Conservation (phyloP, 2,113 vertebrate genomes). For the Oreochromis spilurus region DNA sequence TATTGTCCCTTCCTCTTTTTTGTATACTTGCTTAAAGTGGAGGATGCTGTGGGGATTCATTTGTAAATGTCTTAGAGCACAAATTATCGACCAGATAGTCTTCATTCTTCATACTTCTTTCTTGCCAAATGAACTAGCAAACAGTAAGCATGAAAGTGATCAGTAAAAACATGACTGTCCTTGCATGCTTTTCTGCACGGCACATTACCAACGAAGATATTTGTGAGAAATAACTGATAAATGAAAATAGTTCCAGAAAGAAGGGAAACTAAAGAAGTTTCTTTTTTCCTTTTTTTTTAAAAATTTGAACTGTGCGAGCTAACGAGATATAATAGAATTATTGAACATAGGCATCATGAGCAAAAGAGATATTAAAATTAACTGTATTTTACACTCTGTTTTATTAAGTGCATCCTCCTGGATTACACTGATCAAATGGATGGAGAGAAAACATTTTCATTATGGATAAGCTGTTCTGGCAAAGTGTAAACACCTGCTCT, state of each 20-base stretch:
- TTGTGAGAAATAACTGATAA: not conserved
- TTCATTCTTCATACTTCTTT: not conserved
- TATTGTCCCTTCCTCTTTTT: not conserved
- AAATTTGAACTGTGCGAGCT: not conserved
- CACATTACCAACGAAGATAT: not conserved
- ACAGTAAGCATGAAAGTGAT: not conserved
- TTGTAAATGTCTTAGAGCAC: not conserved
- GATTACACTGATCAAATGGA: not conserved
- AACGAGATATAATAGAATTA: not conserved
- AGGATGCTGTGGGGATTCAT: not conserved
- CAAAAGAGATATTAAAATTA: not conserved
- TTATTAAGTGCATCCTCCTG: not conserved
- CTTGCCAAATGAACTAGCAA: not conserved
- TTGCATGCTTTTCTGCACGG: not conserved
- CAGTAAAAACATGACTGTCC: not conserved
- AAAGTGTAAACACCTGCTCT: not conserved
- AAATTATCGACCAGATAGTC: not conserved
- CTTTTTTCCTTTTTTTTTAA: not conserved
- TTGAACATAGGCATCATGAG: not conserved
- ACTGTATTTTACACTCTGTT: not conserved
- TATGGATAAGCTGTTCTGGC: not conserved
- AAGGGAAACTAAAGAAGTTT: not conserved
- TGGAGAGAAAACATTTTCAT: not conserved
- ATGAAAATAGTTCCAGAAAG: not conserved
- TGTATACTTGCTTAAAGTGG: not conserved